These are phyloP conservation scores for Spodoptera litura DNA, from an alignment of 1,140 invertebrate genomes.

Conservation along the genomic window DNA sequence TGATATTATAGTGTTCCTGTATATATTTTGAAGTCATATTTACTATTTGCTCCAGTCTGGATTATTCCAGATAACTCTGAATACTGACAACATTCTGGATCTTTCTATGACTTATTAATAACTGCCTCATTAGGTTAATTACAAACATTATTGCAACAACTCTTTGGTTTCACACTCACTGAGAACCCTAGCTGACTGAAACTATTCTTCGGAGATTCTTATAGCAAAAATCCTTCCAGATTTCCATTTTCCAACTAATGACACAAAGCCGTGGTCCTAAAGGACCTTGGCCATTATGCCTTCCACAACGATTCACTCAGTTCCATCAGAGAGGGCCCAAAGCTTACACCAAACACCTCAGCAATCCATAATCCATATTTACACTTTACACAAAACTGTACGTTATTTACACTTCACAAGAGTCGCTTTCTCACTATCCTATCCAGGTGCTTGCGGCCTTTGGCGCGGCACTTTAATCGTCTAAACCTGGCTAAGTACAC, in stretches of 20 bases:
- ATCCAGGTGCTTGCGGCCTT: slow-evolving; percentile 51
- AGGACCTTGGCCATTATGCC: not conserved
- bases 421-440: slow-evolving; percentile 66
- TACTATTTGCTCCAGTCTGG: not conserved
- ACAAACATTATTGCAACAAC: slow-evolving; percentile 56
- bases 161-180: slow-evolving; percentile 63
- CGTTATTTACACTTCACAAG: slow-evolving; percentile 72
- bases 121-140: slow-evolving; percentile 44
- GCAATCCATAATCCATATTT: slow-evolving; percentile 60
- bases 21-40: not conserved
- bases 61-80: not conserved
- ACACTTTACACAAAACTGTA: slow-evolving; percentile 68
- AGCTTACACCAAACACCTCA: slow-evolving; percentile 49
- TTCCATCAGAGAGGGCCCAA: slow-evolving; percentile 34
- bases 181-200: slow-evolving; percentile 29
- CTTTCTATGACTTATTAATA: slow-evolving; percentile 20
- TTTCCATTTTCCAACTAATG: too few relatives aligned
- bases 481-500: slow-evolving; percentile 55
- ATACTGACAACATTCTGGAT: slow-evolving; percentile 6
- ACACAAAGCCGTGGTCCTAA: not conserved
- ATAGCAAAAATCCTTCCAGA: not conserved
- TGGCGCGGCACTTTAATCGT: slow-evolving; percentile 45
- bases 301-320: not conserved
- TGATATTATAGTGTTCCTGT: too few relatives aligned
- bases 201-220: slow-evolving; percentile 8